phyloP scores from a whole-genome alignment of 2,888 invertebrate genomes.

The Thecophora atra region DNA sequence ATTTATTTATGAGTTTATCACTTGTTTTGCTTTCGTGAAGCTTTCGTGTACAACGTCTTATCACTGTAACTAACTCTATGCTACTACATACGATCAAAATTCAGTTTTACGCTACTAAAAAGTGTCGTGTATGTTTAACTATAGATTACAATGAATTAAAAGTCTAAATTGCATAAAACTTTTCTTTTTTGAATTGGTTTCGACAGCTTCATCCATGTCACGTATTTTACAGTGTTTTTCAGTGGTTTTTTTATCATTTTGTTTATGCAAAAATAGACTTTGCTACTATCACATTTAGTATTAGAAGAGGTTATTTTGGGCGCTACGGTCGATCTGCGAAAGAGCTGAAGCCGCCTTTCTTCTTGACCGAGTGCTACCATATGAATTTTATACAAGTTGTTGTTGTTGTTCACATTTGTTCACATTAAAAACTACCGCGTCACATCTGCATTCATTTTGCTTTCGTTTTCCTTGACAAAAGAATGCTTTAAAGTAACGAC shows the following conservation, averaged over 20 bases:
- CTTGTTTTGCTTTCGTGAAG: slow-evolving; percentile 35
- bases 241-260: slow-evolving; percentile 41
- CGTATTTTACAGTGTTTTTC: slow-evolving; percentile 28
- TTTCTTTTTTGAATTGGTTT: slow-evolving; percentile 31
- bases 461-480: neutral
- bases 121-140: slow-evolving; percentile 20
- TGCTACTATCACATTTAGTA: slow-evolving; percentile 58
- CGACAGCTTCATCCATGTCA: neutral
- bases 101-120: slow-evolving; percentile 9
- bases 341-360: neutral
- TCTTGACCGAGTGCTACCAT: slow-evolving; percentile 25
- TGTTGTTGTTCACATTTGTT: slow-evolving; percentile 21
- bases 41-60: slow-evolving; percentile 8
- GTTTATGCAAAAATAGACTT: slow-evolving; percentile 52
- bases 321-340: slow-evolving; percentile 41
- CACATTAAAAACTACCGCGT: neutral
- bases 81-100: slow-evolving; percentile 14
- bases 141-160: slow-evolving; percentile 45
- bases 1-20: slow-evolving; percentile 28
- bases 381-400: slow-evolving; percentile 45
- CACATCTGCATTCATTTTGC: neutral
- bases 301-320: slow-evolving; percentile 54
- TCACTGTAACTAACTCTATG: neutral
- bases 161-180: slow-evolving; percentile 47
- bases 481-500: neutral